Percentiles rank a stretch among this genome's conserved stretches.
These are phyloP conservation scores for Gadopsis marmoratus DNA, from an alignment of 2,797 vertebrate genomes.

Conservation along the genomic window DNA sequence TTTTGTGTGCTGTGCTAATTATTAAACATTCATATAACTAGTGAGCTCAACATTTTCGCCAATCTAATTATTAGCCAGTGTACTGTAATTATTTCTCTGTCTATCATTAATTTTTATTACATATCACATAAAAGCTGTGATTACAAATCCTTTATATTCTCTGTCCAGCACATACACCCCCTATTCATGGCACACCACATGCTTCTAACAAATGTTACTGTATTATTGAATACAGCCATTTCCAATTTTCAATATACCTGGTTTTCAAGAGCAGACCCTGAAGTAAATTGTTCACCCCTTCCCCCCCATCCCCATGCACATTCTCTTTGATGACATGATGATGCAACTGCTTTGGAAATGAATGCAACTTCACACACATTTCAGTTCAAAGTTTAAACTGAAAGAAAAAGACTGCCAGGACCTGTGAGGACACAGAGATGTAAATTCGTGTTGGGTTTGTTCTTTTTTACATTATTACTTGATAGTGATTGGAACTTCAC, in stretches of 20 bases:
- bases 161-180: not conserved
- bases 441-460: conserved; percentile 44
- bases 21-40: conserved; percentile 33
- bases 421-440: conserved; percentile 44
- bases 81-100: conserved; percentile 42
- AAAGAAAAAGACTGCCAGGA: conserved; percentile 27
- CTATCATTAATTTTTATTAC: conserved; percentile 42
- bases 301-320: not conserved
- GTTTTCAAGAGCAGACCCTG: conserved; percentile 42
- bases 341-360: conserved; percentile 68
- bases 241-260: conserved; percentile 55
- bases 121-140: conserved; percentile 37
- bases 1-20: conserved; percentile 31
- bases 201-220: conserved; percentile 29
- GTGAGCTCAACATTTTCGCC: conserved; percentile 26
- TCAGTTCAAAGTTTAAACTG: conserved; percentile 55
- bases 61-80: conserved; percentile 46
- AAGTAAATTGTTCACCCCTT: conserved; percentile 42
- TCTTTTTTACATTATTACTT: conserved; percentile 11
- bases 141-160: conserved; percentile 47
- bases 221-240: conserved; percentile 44
- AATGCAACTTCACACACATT: conserved; percentile 66
- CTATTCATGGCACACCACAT: conserved; percentile 10
- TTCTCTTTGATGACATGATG: conserved; percentile 55
- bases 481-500: conserved; percentile 41